Conservation (phyloP, 2,113 vertebrate species). For the Phylloscopus trochilus region DNA sequence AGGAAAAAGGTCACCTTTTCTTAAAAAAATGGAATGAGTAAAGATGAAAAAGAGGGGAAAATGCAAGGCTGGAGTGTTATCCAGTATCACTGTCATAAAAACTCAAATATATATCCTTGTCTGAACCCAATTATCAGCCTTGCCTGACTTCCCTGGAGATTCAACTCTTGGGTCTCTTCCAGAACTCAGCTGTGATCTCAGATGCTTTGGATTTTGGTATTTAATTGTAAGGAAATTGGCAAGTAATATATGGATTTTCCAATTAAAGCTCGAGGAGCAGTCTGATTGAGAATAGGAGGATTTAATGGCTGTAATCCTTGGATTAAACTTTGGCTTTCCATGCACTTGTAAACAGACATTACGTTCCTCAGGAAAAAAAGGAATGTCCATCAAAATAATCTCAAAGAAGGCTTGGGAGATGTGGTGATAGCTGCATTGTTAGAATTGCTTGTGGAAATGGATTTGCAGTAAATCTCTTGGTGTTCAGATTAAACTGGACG, state of each 20-base stretch:
- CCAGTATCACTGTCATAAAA: not conserved
- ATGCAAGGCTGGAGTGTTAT: not conserved
- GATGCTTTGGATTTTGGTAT: constrained; percentile 24
- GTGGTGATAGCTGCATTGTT: not conserved
- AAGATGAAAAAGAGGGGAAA: not conserved
- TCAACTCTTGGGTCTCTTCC: not conserved
- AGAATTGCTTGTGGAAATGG: not conserved
- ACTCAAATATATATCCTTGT: not conserved
- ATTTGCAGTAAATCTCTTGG: not conserved
- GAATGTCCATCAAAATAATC: not conserved
- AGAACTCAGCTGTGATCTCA: not conserved
- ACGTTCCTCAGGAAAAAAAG: not conserved
- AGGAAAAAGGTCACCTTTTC: not conserved
- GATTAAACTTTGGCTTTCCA: not conserved
- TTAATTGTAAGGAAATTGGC: not conserved
- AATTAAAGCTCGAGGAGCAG: not conserved
- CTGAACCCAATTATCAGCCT: constrained; percentile 31
- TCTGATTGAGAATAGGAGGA: not conserved
- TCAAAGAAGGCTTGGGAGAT: not conserved
- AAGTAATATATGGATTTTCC: constrained; percentile 6
- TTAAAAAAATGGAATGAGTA: not conserved
- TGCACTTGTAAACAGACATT: not conserved
- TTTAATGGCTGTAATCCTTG: not conserved
- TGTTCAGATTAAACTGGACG: not conserved
- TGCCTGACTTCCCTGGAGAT: constrained; percentile 12